Evolutionary conservation across 2,797 vertebrate genomes (phyloP).

Genomic region (Erpetoichthys calabaricus): DNA sequence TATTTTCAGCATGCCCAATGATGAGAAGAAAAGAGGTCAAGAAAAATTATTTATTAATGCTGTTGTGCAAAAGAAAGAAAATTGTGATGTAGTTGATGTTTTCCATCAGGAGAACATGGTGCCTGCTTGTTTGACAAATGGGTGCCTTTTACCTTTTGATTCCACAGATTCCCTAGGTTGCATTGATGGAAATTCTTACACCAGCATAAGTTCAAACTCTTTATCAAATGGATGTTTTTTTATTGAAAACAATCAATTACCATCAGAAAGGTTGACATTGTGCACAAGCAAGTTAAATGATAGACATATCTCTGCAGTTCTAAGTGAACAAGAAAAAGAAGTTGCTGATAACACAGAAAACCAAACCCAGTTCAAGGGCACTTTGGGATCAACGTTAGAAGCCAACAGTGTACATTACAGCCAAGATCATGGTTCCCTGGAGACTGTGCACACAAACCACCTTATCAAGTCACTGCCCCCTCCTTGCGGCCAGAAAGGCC

Average conservation of each 20-base stretch:
- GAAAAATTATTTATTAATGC: no score
- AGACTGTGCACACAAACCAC: not conserved
- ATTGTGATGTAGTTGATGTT: no score
- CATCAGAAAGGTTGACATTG: not conserved
- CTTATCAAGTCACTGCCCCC: not conserved
- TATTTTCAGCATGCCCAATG: no score
- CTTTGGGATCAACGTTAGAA: slow-evolving; percentile 8
- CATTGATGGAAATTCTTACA: slow-evolving; percentile 6
- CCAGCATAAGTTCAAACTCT: slow-evolving; percentile 1
- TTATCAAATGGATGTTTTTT: slow-evolving; percentile 3
- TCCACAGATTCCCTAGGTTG: not conserved
- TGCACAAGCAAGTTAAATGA: no score
- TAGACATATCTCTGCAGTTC: not conserved
- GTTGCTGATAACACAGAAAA: slow-evolving; percentile 7
- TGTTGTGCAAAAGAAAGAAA: no score
- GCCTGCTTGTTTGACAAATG: no score
- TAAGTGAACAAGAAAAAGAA: slow-evolving; percentile 1
- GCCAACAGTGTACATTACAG: not conserved
- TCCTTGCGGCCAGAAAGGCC: slow-evolving; percentile 4
- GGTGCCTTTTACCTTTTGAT: no score
- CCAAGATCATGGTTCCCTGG: not conserved
- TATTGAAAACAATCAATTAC: not conserved
- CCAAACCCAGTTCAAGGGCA: slow-evolving; percentile 2
- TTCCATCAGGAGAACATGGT: no score
- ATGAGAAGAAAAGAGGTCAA: no score